A percentile compares a stretch with the other conserved stretches of the same genome.
Conservation (phyloP, 2,888 invertebrate genomes). For the Volucella bombylans region DNA sequence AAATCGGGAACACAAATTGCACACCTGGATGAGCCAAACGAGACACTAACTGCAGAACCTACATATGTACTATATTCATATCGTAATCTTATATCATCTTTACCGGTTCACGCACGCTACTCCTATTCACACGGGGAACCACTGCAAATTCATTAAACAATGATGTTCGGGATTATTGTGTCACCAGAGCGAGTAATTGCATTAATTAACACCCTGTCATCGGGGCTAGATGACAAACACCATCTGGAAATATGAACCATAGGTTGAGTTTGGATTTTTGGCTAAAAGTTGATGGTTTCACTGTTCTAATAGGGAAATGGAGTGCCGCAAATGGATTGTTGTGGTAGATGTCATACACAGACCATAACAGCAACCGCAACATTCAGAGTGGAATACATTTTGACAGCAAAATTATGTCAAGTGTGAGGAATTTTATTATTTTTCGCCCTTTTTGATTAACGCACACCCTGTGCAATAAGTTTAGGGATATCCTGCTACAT, state of each 20-base stretch:
- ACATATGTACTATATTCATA: not conserved
- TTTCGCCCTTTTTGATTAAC: not conserved
- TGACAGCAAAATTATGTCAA: conserved; percentile 49
- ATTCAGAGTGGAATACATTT: conserved; percentile 28
- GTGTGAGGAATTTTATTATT: conserved; percentile 5
- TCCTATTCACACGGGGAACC: not conserved
- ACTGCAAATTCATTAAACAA: conserved; percentile 64
- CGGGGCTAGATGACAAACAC: conserved; percentile 38
- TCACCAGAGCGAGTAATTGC: conserved; percentile 71
- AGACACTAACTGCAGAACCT: conserved; percentile 16
- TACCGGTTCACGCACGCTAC: too few species aligned
- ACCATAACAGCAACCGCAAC: conserved; percentile 10
- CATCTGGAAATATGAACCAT: conserved; percentile 30
- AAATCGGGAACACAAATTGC: conserved; percentile 65
- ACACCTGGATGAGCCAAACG: conserved; percentile 63
- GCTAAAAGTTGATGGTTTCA: conserved; percentile 31
- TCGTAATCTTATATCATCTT: not conserved
- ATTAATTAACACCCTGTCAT: conserved; percentile 70
- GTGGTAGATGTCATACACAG: conserved; percentile 40
- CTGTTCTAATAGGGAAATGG: conserved; percentile 40
- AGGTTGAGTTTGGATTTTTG: conserved; percentile 21
- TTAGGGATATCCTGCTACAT: too few species aligned
- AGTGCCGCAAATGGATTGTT: conserved; percentile 59
- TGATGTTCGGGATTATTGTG: conserved; percentile 64
- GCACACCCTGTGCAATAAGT: too few species aligned